phyloP scores from a whole-genome alignment of 64 coral and sea anemone species.

The Stylophora pistillata region DNA sequence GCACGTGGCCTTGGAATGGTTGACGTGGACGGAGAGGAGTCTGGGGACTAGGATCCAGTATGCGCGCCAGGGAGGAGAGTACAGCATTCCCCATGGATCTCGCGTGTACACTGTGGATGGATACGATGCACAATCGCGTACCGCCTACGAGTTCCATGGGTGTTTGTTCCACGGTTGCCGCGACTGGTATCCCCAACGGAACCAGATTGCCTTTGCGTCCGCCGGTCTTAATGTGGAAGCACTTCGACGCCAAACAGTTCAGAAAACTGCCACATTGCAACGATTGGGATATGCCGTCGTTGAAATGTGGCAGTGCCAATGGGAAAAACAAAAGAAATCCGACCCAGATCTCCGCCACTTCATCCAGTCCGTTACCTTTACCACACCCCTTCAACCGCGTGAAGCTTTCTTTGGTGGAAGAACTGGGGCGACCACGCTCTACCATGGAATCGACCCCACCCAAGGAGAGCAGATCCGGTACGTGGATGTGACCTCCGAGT shows the following conservation, averaged over 20 bases:
- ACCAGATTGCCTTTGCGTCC: too few species aligned
- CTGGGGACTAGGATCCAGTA: too few species aligned
- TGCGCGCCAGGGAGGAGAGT: not conserved
- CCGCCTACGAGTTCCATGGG: constrained; percentile 38
- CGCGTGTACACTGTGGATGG: not conserved
- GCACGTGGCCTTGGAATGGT: too few species aligned
- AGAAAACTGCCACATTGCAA: too few species aligned
- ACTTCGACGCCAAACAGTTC: too few species aligned
- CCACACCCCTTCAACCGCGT: not conserved
- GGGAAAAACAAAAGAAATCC: too few species aligned
- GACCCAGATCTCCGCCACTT: too few species aligned
- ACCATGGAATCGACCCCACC: not conserved
- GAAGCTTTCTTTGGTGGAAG: constrained; percentile 53
- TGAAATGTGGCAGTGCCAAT: constrained; percentile 11
- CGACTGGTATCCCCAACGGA: constrained; percentile 6
- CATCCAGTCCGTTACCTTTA: not conserved
- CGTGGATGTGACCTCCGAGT: too few species aligned
- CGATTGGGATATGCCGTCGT: not conserved
- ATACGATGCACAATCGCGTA: not conserved
- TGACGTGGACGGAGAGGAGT: too few species aligned
- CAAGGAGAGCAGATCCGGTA: not conserved
- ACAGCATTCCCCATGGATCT: not conserved
- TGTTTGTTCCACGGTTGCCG: constrained; percentile 30
- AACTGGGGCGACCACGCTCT: not conserved
- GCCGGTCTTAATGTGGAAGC: too few species aligned